phyloP scores from a whole-genome alignment of 2,888 invertebrate genomes.

The Monopis laevigella region DNA sequence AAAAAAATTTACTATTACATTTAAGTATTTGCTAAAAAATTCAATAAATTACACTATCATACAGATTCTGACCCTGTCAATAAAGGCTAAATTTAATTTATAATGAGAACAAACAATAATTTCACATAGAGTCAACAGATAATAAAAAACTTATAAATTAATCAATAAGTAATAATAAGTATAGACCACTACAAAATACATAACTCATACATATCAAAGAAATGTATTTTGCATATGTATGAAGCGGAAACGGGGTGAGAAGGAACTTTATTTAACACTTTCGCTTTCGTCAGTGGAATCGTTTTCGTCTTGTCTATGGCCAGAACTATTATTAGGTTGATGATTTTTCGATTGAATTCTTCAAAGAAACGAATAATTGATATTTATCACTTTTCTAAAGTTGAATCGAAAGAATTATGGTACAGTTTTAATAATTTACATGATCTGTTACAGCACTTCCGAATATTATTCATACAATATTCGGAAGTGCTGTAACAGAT shows the following conservation, averaged over 20 bases:
- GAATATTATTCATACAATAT: no score
- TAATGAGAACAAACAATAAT: constrained; percentile 18
- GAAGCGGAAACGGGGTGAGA: neutral
- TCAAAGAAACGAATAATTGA: no score
- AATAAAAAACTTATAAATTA: constrained; percentile 8
- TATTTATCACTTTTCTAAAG: no score
- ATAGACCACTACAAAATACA: constrained; percentile 11
- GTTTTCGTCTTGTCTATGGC: no score
- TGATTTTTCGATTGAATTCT: no score
- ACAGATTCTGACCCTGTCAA: constrained; percentile 60
- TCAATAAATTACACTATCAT: constrained; percentile 43
- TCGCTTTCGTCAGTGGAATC: no score
- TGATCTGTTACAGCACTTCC: no score
- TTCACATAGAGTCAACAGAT: constrained; percentile 6
- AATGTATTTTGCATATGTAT: neutral
- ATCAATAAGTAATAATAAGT: constrained; percentile 18
- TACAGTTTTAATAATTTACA: no score
- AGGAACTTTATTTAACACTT: no score
- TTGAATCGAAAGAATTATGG: no score
- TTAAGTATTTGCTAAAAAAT: constrained; percentile 49
- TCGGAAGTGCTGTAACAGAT: no score
- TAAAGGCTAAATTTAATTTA: constrained; percentile 45
- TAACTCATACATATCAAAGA: constrained; percentile 1
- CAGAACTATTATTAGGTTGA: no score
- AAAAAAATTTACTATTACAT: constrained; percentile 49